phyloP scores from a whole-genome alignment of 1,140 invertebrate genomes.

The Maniola jurtina region DNA sequence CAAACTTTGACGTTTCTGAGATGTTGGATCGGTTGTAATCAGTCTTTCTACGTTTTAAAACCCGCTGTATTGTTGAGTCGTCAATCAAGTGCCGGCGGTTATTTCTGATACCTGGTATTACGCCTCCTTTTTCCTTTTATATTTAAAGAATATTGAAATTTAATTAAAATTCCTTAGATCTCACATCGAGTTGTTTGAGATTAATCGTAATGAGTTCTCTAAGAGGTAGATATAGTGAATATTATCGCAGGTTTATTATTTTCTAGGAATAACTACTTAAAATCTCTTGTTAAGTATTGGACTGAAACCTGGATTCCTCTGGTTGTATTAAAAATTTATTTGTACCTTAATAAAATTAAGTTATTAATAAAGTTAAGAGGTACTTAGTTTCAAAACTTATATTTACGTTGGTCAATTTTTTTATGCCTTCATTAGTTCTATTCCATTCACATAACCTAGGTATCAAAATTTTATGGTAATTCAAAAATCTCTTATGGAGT shows the following conservation, averaged over 20 bases:
- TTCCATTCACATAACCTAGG: no score
- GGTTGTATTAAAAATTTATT: no score
- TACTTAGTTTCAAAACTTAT: no score
- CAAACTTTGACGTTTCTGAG: constrained; percentile 71
- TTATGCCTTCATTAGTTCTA: no score
- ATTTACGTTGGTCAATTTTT: no score
- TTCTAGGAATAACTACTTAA: neutral
- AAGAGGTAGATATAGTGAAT: constrained; percentile 1
- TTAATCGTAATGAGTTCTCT: constrained; percentile 41
- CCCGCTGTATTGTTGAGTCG: constrained; percentile 54
- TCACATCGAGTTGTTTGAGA: constrained; percentile 45
- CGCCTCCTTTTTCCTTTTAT: constrained; percentile 49
- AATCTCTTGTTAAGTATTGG: no score
- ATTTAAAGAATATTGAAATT: constrained; percentile 62
- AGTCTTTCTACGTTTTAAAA: constrained; percentile 57
- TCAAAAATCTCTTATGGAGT: no score
- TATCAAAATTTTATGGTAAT: no score
- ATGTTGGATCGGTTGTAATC: constrained; percentile 59
- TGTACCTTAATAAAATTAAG: no score
- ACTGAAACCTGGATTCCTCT: no score
- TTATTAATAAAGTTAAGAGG: no score
- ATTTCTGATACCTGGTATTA: constrained; percentile 53
- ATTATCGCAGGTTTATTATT: neutral
- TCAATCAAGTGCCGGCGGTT: constrained; percentile 59
- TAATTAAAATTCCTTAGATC: constrained; percentile 67